Percentiles rank a stretch among this genome's conserved stretches.
These are phyloP conservation scores for Troides oblongomaculatus DNA, from an alignment of 2,888 invertebrate species.

Conservation along the genomic window DNA sequence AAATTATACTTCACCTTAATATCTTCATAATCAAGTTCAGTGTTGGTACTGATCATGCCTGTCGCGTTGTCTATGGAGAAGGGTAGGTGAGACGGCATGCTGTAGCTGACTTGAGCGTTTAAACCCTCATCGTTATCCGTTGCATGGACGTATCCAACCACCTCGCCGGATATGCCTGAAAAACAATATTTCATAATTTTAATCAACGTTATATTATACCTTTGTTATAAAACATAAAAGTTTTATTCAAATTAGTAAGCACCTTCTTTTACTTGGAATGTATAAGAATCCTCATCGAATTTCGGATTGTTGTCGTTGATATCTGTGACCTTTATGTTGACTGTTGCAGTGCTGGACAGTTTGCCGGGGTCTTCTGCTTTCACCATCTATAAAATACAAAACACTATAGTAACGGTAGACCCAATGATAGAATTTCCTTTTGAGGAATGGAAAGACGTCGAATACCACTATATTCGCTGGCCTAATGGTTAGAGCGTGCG, in stretches of 20 bases:
- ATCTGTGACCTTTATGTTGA: conserved; percentile 93
- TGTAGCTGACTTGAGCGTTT: conserved; percentile 90
- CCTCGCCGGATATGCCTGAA: conserved; percentile 71
- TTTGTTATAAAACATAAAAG: background rate
- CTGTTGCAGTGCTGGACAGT: conserved; percentile 88
- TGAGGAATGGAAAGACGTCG: too few relatives aligned
- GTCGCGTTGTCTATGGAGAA: conserved; percentile 89
- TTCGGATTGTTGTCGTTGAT: conserved; percentile 96
- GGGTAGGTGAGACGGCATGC: conserved; percentile 87
- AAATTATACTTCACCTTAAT: conserved; percentile 74
- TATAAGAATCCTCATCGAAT: conserved; percentile 89
- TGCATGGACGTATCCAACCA: conserved; percentile 90
- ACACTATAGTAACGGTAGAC: too few relatives aligned
- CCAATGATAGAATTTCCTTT: too few relatives aligned
- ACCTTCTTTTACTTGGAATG: conserved; percentile 90
- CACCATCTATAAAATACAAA: conserved; percentile 78
- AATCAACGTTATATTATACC: too few relatives aligned
- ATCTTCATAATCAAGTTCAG: conserved; percentile 89
- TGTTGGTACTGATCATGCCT: conserved; percentile 88
- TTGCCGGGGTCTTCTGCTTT: conserved; percentile 93
- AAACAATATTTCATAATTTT: background rate
- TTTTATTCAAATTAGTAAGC: background rate
- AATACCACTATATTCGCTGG: too few relatives aligned
- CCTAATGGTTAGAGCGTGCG: too few relatives aligned
- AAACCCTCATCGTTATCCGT: conserved; percentile 92